phyloP scores from a whole-genome alignment of 2,113 vertebrate genomes.

The Cacatua alba region DNA sequence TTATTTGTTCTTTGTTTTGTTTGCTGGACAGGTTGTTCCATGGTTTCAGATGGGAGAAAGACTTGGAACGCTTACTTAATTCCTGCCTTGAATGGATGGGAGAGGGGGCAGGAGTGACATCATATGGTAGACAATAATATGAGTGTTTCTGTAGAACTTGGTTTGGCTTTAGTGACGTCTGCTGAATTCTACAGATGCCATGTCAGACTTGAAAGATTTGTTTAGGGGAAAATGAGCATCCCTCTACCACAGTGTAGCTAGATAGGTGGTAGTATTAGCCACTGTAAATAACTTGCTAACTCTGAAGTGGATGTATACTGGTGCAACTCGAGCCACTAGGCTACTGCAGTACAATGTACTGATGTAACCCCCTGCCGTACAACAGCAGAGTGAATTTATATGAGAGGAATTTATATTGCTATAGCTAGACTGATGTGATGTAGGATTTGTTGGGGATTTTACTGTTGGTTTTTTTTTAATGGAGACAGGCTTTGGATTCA shows the following conservation, averaged over 20 bases:
- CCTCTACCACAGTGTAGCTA: background rate
- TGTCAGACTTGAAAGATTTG: background rate
- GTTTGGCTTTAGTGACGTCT: background rate
- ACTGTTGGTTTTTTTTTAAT: background rate
- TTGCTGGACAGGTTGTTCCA: background rate
- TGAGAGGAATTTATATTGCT: background rate
- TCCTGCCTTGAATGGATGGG: background rate
- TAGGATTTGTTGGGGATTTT: background rate
- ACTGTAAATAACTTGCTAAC: background rate
- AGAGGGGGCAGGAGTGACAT: background rate
- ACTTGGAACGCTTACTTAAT: background rate
- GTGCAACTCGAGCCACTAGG: background rate
- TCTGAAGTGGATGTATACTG: background rate
- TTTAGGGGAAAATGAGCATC: background rate
- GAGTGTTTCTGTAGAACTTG: background rate
- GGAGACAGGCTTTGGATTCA: background rate
- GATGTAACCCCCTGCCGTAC: background rate
- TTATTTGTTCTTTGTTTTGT: background rate
- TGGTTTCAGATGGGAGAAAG: background rate
- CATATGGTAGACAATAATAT: background rate
- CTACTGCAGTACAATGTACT: background rate
- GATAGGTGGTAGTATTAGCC: background rate
- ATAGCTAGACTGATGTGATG: background rate
- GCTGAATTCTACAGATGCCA: background rate
- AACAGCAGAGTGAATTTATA: background rate